These are phyloP conservation scores for Nyctalus aviator DNA, from an alignment of 2,797 vertebrate species.

Conservation along the genomic window DNA sequence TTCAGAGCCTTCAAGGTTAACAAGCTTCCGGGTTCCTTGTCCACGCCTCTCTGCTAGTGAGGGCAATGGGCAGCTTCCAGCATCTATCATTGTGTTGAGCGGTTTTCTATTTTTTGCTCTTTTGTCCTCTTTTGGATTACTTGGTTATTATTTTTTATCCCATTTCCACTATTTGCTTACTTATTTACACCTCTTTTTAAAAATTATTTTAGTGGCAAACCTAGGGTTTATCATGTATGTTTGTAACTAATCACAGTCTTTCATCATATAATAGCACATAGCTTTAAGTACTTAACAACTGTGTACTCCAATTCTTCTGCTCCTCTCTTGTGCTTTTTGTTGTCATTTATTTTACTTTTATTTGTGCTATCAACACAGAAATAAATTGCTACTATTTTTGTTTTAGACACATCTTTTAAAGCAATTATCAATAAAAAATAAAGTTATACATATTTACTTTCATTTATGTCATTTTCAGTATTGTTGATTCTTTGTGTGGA, in stretches of 20 bases:
- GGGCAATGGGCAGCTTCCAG: too few species aligned
- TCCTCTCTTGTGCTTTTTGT: background rate
- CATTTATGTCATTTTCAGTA: background rate
- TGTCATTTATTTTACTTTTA: background rate
- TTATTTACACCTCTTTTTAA: slow-evolving; percentile 15
- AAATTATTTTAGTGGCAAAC: background rate
- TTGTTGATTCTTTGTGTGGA: slow-evolving; percentile 24
- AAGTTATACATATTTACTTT: slow-evolving; percentile 18
- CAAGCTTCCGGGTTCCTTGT: too few species aligned
- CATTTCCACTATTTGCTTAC: background rate
- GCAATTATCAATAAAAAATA: slow-evolving; percentile 40
- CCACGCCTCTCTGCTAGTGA: too few species aligned
- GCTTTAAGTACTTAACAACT: background rate
- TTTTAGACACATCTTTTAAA: slow-evolving; percentile 14
- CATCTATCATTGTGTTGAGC: background rate
- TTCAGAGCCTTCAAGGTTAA: too few species aligned
- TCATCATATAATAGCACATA: background rate
- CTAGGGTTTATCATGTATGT: background rate
- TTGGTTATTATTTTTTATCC: background rate
- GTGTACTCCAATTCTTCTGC: background rate
- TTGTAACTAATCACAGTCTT: slow-evolving; percentile 35
- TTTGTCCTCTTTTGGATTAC: slow-evolving; percentile 1
- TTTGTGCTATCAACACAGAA: background rate
- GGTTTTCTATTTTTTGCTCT: background rate
- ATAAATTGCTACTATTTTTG: background rate